Conservation (phyloP, 1,140 invertebrate species). For the Lordiphosa mommai region DNA sequence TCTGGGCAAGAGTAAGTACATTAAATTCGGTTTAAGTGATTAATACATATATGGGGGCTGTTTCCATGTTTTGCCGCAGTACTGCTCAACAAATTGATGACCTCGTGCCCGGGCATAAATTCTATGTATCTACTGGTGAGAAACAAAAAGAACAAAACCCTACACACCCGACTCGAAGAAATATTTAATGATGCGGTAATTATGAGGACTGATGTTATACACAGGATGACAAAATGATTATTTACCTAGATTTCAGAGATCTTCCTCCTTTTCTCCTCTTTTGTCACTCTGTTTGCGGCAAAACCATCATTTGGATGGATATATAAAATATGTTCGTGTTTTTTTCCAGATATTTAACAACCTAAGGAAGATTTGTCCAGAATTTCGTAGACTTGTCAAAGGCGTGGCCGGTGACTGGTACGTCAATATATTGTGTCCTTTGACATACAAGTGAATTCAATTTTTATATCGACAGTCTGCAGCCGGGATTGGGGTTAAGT, state of each 20-base stretch:
- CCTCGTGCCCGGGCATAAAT: slow-evolving; percentile 87
- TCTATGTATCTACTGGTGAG: slow-evolving; percentile 89
- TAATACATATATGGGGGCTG: no score
- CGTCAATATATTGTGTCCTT: no score
- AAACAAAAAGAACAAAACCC: slow-evolving; percentile 88
- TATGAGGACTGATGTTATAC: no score
- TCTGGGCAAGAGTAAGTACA: slow-evolving; percentile 85
- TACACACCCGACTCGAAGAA: slow-evolving; percentile 85
- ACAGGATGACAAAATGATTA: no score
- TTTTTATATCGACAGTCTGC: slow-evolving; percentile 61
- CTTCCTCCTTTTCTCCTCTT: no score
- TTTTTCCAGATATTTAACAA: slow-evolving; percentile 82
- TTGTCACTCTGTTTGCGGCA: no score
- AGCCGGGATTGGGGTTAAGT: slow-evolving; percentile 83
- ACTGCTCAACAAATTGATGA: slow-evolving; percentile 90
- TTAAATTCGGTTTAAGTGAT: background rate
- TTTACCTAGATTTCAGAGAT: no score
- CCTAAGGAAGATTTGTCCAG: slow-evolving; percentile 79
- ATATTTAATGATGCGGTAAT: slow-evolving; percentile 86
- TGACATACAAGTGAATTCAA: background rate
- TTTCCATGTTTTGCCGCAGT: slow-evolving; percentile 40
- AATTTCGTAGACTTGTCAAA: slow-evolving; percentile 85
- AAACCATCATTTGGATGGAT: no score
- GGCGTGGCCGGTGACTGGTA: slow-evolving; percentile 83
- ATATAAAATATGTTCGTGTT: slow-evolving; percentile 82